Evolutionary conservation across 1,140 invertebrate species (phyloP), one percentile per base, ranked within the genome.

Genomic region (Condylostylus longicornis): DNA sequence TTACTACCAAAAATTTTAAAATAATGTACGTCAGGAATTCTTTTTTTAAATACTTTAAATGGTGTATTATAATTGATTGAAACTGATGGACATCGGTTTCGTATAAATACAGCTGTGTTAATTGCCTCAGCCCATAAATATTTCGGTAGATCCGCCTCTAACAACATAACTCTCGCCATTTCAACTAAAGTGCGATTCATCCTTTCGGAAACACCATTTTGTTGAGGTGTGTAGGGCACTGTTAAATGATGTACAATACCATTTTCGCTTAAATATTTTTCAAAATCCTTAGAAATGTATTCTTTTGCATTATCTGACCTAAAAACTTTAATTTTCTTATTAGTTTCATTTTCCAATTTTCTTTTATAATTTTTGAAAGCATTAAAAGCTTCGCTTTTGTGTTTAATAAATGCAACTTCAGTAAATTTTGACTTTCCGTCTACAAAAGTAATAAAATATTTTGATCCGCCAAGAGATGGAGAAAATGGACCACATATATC

Each of bases 71-170:
- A 20, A 2, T 34, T 20, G 3, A 44, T 6, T 3, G 23, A 19
- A 14, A 33, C 38, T 13, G 30, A 35, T 30, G 33, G 35, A 29
- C 35, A 35, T 28, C 43, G 17, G 40, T 50, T 42, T 17, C 29
- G 18, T 10, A 45, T 20, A 22, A 36, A 39, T 12, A 23, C 32
- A 18, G 43, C 43, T 18, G 54, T 63, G 30, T 53, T 50, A 2
- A 63, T 43, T 5, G 65, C 62, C 50, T 71, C 65, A 3, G 54
- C 58, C 67, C 66, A 70, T 30, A 63, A 50, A n/a, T 37, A 23
- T 27, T 56, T 46, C 18, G 53, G 47, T 17, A 69, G 22, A 5
- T 27, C 25, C 9, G 42, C 21, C 9, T 33, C 27, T 9, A 29
- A 4, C n/a, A 66, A 31, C 51, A 65, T 53, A 28, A 41, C 41